Conservation (phyloP, 2,888 invertebrate species). For the Epistrophe grossulariae region DNA sequence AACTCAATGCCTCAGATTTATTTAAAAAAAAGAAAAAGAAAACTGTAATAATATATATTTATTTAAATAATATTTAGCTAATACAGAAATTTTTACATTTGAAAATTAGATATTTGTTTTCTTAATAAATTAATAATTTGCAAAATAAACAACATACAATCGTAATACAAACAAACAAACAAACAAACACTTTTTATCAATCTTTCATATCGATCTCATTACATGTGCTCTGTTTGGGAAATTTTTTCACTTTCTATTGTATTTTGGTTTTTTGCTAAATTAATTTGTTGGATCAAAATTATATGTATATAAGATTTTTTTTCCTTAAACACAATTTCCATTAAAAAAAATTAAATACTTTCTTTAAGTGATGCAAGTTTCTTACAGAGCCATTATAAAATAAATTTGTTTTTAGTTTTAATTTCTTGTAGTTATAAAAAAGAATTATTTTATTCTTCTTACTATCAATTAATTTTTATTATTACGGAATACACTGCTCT, state of each 20-base stretch:
- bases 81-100: conserved; percentile 31
- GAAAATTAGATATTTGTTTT: conserved; percentile 14
- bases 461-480: conserved; percentile 15
- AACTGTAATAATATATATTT: conserved; percentile 24
- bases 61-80: conserved; percentile 41
- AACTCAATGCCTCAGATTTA: conserved; percentile 44
- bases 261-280: conserved; percentile 10
- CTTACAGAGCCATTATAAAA: conserved; percentile 77
- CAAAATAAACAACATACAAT: conserved; percentile 60
- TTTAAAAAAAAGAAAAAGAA: conserved; percentile 4
- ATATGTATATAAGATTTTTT: conserved; percentile 3
- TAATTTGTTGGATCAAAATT: conserved; percentile 26
- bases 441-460: conserved; percentile 29
- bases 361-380: conserved; percentile 68
- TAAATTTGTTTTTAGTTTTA: conserved; percentile 63
- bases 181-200: conserved; percentile 77
- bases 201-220: conserved; percentile 83
- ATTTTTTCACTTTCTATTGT: conserved; percentile 64
- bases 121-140: conserved; percentile 62
- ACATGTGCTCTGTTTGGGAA: conserved; percentile 77
- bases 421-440: conserved; percentile 36
- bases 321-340: conserved; percentile 10
- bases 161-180: conserved; percentile 50
- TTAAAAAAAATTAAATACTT: conserved; percentile 32
- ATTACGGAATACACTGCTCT: conserved; percentile 29